Evolutionary conservation across 1,140 invertebrate species (phyloP), one percentile per base, ranked within the genome.

Genomic region (Zaprionus vittiger): DNA sequence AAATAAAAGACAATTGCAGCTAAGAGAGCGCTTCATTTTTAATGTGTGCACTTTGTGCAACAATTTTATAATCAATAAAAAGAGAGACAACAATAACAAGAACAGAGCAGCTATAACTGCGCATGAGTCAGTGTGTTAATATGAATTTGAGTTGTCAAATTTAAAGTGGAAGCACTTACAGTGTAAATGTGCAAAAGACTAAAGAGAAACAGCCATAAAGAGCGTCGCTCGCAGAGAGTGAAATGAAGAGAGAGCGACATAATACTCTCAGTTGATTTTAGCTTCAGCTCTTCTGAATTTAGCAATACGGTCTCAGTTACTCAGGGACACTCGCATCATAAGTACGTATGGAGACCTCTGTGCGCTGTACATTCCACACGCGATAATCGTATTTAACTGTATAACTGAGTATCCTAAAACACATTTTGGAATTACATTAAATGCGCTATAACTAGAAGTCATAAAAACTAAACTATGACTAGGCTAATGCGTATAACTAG

Each of bases 111-210:
- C 2, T 34, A 34, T 49, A 77, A 77, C 63, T 69, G 80, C 71
- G 57, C 69, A 80, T 87, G 83, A 83, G 83, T 80, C 79, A 87
- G 70, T 52, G 38, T 28, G 59, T 69, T 84, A 81, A 71, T 38
- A 44, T 28, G 56, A 68, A 71, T 49, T 64, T 28, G 31, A 75
- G 38, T 80, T 64, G 70, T 20, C 54, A 66, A 79, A 71, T 55
- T 38, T 52, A 73, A 65, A 64, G 49, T 17, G n/a, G 14, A 60
- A 70, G 54, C 20, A 49, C 47, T 49, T 49, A 22, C n/a, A 49
- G 20, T 20, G 17, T 22, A 12, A 22, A 49, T 22, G 44, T 20
- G 9, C 3, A 34, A 11, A 11, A 11, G 12, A 52, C 20, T 22
- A 14, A 52, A 78, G 65, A 70, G 64, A 70, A 54, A 9, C 41